phyloP scores from a whole-genome alignment of 2,113 vertebrate genomes.

The Sardina pilchardus region DNA sequence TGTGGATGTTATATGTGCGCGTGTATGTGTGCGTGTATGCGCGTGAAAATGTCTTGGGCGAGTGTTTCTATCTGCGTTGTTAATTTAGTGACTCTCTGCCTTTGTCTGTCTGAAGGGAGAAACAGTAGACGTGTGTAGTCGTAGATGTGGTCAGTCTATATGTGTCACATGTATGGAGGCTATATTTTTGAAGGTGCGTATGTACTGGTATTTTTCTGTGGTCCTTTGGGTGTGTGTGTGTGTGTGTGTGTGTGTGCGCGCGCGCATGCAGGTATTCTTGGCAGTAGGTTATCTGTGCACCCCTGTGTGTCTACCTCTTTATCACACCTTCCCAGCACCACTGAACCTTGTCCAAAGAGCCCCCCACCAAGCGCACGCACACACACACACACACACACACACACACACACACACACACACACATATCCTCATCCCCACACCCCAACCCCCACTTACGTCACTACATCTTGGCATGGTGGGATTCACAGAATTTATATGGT shows the following conservation, averaged over 20 bases:
- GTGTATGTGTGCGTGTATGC: too few species aligned
- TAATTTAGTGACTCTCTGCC: too few species aligned
- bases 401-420: conserved; percentile 13
- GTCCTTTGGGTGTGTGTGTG: conserved; percentile 2
- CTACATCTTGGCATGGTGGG: too few species aligned
- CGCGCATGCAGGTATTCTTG: neutral
- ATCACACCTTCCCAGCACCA: neutral
- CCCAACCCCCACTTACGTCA: too few species aligned
- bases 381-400: neutral
- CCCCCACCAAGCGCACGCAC: neutral
- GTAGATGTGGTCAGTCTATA: too few species aligned
- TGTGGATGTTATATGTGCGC: too few species aligned
- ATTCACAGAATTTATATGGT: neutral
- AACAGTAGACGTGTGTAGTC: too few species aligned
- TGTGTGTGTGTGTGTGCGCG: conserved; percentile 10
- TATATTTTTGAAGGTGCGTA: too few species aligned
- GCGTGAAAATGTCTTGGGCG: too few species aligned
- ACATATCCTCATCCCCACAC: neutral
- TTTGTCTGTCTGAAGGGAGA: too few species aligned
- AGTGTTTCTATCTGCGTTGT: too few species aligned
- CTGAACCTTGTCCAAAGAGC: neutral
- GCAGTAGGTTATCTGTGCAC: neutral
- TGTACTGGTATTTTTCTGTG: conserved; percentile 13
- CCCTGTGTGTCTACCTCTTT: neutral
- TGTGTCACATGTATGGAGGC: too few species aligned